Base-by-base conservation (phyloP, 2,797 vertebrate species). In the Taenioides sp. region DNA sequence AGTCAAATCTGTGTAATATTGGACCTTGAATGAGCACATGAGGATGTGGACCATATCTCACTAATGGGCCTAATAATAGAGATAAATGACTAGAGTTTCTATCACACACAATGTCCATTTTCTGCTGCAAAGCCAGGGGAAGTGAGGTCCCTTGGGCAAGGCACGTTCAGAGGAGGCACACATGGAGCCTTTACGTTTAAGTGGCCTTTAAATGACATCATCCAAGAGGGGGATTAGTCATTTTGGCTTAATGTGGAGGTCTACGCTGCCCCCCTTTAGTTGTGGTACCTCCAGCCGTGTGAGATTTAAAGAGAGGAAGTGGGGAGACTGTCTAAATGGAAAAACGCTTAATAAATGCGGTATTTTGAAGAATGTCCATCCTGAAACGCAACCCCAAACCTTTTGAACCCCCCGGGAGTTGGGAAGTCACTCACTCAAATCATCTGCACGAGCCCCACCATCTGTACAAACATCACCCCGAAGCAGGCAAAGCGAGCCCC, bases 201-300 rank as follows among this genome's bases (percentile, higher is more conserved):
- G 78, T 84, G 78, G 75, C 72, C 75, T 84, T 80, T 73, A 87
- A 71, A 85, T 85, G 75, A 83, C 86, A 74, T 87, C 80, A 85
- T 77, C 31, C 67, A 37, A 43, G 20, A 43, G 27, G 17, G 67
- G 80, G 83, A 77, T 80, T 80, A 71, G 5, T 50, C 16, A 23
- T 68, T 54, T 57, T 28, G 27, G 61, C 40, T 47, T 10, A 58
- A 54, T 49, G 67, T 11, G 34, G 34, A 37, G 34, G 43, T 47
- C 60, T 14, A n/a, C 20, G 2, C 31, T 18, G 17, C 58, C 58
- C 58, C 58, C 18, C 47, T 52, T 31, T 31, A 50, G 47, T 37
- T 50, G 54, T 14, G 54, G 12, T 1, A 47, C 14, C 1, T 55
- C 18, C 62, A 60, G 23, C 28, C 54, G 11, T 34, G 18, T 43